Percentiles rank a stretch among this genome's conserved stretches.
These are phyloP conservation scores for Neocrepidodera transversa DNA, from an alignment of 2,888 invertebrate genomes.

Conservation along the genomic window DNA sequence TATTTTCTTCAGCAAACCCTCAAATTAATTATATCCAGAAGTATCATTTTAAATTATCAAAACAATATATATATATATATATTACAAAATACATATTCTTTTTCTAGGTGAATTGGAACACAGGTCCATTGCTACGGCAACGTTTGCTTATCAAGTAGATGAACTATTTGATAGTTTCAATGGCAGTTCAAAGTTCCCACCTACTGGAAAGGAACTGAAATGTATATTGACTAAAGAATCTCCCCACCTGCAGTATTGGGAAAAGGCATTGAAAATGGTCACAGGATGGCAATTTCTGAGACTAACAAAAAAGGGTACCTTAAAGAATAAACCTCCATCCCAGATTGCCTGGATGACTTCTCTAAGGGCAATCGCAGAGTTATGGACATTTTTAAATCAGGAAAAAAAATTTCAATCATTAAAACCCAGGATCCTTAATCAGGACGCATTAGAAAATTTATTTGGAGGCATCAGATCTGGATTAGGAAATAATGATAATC, in stretches of 20 bases:
- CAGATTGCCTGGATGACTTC: constrained; percentile 16
- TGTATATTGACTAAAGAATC: constrained; percentile 20
- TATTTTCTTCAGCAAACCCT: too few species aligned
- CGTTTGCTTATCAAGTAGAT: constrained; percentile 34
- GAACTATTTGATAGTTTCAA: constrained; percentile 44
- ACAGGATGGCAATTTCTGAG: constrained; percentile 24
- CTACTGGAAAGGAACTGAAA: constrained; percentile 32
- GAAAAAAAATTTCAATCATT: constrained; percentile 11
- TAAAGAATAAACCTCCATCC: constrained; percentile 13
- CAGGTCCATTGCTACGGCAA: constrained; percentile 13
- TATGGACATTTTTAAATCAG: constrained; percentile 5
- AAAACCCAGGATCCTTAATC: constrained; percentile 13
- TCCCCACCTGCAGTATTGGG: too few species aligned
- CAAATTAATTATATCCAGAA: too few species aligned
- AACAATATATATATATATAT: constrained; percentile 16
- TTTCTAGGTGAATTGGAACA: constrained; percentile 21
- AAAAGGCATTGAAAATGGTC: constrained; percentile 30
- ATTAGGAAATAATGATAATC: constrained; percentile 14
- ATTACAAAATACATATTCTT: constrained; percentile 1
- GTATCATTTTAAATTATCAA: constrained; percentile 19
- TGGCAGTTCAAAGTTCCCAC: constrained; percentile 24
- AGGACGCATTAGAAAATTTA: constrained; percentile 13
- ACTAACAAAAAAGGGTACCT: constrained; percentile 13
- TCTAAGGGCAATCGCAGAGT: neutral
- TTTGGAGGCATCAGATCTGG: constrained; percentile 18